Base-by-base conservation (phyloP, 2,113 vertebrate species). In the Corythoichthys haematopterus region DNA sequence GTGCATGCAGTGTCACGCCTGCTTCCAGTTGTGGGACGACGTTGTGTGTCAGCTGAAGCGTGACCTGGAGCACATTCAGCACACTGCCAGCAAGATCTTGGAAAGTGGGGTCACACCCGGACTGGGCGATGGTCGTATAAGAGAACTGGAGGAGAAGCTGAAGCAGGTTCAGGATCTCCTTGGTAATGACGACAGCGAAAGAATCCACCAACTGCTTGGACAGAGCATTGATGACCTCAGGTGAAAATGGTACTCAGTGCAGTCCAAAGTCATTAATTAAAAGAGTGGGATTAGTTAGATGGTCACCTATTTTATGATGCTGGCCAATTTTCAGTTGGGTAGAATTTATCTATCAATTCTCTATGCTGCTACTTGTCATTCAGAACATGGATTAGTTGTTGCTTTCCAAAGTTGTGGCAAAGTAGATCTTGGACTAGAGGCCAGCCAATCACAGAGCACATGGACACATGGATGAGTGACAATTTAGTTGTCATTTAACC, bases 11-110 rank as follows among this genome's bases (percentile, higher is more conserved):
- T 97, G 94, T 80, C 94, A 94, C 70, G 80, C 90, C 38, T 97
- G 94, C 88, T 97, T 96, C n/a, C 78, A 87, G 70, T 90, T 74
- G 62, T 95, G 94, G 94, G 93, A 96, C 20, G 78, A 74, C 0
- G 46, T 63, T 0, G 61, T 95, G 61, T 85, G 74, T 70, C 81
- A 87, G 74, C 73, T 96, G 2, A 77, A 0, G 45, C 71, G 84
- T 0, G 53, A 89, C 67, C 84, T 96, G 76, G 88, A 61, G 0
- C 74, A 40, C 57, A 74, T 94, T 35, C 71, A 82, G 57, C 51
- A 69, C 3, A 70, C 72, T 1, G 80, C 85, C 0, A 56, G 66
- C 9, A 83, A 75, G 6, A 90, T 96, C 58, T 47, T 53, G 74
- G 86, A 93, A 20, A 87, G 82, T 2, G 86, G 80, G 0, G 55